Conservation (phyloP, 2,113 vertebrate species). For the Cettia cetti region DNA sequence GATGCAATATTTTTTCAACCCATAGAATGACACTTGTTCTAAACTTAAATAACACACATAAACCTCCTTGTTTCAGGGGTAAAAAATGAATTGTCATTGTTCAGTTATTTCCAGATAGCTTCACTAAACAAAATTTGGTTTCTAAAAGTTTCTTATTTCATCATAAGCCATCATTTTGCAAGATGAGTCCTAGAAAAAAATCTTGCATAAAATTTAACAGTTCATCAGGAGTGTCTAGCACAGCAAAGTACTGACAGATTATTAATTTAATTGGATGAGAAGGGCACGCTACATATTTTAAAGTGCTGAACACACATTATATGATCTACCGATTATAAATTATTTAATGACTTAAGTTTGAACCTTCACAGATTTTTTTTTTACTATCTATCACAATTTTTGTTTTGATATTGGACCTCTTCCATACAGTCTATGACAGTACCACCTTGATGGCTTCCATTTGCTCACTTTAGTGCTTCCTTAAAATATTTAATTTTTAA, state of each 20-base stretch:
- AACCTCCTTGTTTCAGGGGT: not conserved
- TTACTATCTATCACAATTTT: not conserved
- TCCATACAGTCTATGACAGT: not conserved
- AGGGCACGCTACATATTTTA: not conserved
- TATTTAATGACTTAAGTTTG: constrained; percentile 61
- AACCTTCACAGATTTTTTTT: constrained; percentile 24
- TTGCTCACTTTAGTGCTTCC: not conserved
- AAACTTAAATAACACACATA: not conserved
- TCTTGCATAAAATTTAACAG: constrained; percentile 58
- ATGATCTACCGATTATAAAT: not conserved
- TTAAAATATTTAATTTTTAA: not conserved
- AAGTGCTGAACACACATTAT: not conserved
- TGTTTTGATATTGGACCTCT: not conserved
- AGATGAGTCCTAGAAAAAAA: constrained; percentile 41
- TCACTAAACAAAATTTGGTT: not conserved
- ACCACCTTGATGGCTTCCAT: not conserved
- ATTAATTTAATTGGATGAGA: not conserved
- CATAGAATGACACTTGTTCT: not conserved
- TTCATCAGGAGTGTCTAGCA: constrained; percentile 14
- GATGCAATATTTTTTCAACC: not conserved
- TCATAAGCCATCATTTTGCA: constrained; percentile 58
- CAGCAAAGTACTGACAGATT: not conserved
- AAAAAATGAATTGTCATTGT: not conserved
- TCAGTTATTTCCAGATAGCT: not conserved
- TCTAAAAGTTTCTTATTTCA: constrained; percentile 45